Percentiles rank a stretch among this genome's conserved stretches.
These are phyloP conservation scores for Axea sp. DNA, from an alignment of 2,888 invertebrate species.

Conservation along the genomic window DNA sequence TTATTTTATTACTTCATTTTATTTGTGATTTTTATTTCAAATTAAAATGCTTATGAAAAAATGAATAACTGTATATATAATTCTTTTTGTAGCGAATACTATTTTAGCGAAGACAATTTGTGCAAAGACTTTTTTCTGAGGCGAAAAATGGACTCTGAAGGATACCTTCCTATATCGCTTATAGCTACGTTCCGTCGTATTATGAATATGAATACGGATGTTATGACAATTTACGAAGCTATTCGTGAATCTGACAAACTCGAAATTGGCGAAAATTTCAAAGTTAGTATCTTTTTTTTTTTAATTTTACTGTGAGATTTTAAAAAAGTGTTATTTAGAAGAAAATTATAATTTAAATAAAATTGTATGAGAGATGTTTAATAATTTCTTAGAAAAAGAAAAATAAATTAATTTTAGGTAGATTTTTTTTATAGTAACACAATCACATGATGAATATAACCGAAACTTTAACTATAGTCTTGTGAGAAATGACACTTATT, in stretches of 20 bases:
- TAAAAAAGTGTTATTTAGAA: too few relatives aligned
- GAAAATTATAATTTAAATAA: too few relatives aligned
- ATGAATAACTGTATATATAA: too few relatives aligned
- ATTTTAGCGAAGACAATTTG: slow-evolving; percentile 98
- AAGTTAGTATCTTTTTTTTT: slow-evolving; percentile 83
- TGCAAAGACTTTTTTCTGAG: slow-evolving; percentile 97
- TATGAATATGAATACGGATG: slow-evolving; percentile 81
- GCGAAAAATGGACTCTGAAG: slow-evolving; percentile 96
- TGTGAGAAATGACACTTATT: too few relatives aligned
- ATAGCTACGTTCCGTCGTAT: slow-evolving; percentile 98
- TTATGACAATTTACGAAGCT: slow-evolving; percentile 90
- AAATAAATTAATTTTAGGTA: too few relatives aligned
- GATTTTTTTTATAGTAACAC: too few relatives aligned
- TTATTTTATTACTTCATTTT: slow-evolving; percentile 18
- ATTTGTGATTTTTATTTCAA: slow-evolving; percentile 1
- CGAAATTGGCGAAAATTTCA: slow-evolving; percentile 88
- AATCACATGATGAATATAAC: too few relatives aligned
- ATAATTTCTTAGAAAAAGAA: too few relatives aligned
- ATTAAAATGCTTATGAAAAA: too few relatives aligned
- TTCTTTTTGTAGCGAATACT: slow-evolving; percentile 92
- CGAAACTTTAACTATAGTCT: too few relatives aligned
- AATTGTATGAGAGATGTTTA: too few relatives aligned
- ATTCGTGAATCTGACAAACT: slow-evolving; percentile 92
- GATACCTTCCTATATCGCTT: slow-evolving; percentile 94
- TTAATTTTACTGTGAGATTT: not conserved